phyloP scores from a whole-genome alignment of 1,140 invertebrate genomes.

The Orius laevigatus region DNA sequence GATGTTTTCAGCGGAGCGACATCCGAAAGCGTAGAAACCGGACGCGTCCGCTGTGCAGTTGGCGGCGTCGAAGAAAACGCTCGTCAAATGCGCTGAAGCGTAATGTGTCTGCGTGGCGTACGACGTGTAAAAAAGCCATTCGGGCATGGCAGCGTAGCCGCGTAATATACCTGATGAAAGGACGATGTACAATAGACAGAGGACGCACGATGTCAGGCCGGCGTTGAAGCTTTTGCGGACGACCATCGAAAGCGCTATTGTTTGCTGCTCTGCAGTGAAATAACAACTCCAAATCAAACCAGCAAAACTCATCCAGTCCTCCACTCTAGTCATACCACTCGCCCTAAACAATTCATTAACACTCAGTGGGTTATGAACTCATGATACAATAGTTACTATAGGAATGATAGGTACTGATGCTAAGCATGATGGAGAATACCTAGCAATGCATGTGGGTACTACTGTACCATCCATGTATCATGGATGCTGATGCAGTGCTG shows the following conservation, averaged over 20 bases:
- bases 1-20: slow-evolving; percentile 52
- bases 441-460: too few relatives aligned
- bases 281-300: slow-evolving; percentile 59
- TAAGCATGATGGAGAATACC: too few relatives aligned
- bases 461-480: too few relatives aligned
- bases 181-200: slow-evolving; percentile 48
- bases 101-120: slow-evolving; percentile 62
- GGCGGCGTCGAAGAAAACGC: slow-evolving; percentile 35
- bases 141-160: slow-evolving; percentile 43
- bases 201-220: slow-evolving; percentile 54
- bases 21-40: slow-evolving; percentile 28
- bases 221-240: slow-evolving; percentile 59
- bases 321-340: slow-evolving; percentile 19
- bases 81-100: slow-evolving; percentile 49
- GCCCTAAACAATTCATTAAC: slow-evolving; percentile 21
- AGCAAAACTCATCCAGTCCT: slow-evolving; percentile 20
- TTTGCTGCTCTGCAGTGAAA: slow-evolving; percentile 67
- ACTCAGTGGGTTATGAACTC: neutral
- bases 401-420: too few relatives aligned
- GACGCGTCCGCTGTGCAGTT: slow-evolving; percentile 8
- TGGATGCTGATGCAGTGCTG: too few relatives aligned
- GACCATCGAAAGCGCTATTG: slow-evolving; percentile 63
- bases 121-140: slow-evolving; percentile 63
- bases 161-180: slow-evolving; percentile 61
- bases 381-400: too few relatives aligned